Conservation (phyloP, 2,113 vertebrate genomes). For the Pelecanoides urinatrix region DNA sequence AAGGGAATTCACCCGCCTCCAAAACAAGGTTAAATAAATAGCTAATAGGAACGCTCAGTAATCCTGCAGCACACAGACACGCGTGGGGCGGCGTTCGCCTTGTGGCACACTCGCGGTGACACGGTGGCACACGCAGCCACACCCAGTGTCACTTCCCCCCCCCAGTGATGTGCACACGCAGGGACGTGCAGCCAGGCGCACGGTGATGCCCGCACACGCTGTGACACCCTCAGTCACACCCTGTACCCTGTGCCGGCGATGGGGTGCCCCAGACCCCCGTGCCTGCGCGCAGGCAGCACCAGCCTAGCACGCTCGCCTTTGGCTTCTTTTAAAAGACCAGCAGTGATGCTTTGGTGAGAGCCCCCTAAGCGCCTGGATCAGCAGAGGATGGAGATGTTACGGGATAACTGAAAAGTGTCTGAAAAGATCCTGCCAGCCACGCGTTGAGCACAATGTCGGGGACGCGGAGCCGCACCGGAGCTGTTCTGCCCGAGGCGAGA, state of each 20-base stretch:
- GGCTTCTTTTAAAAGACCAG: background rate
- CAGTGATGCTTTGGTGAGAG: background rate
- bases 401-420: background rate
- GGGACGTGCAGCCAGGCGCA: too few species aligned
- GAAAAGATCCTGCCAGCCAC: background rate
- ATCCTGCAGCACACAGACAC: background rate
- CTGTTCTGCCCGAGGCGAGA: background rate
- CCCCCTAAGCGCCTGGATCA: rapidly evolving
- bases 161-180: background rate
- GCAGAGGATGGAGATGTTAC: background rate
- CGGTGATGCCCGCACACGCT: rapidly evolving
- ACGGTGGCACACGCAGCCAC: rapidly evolving
- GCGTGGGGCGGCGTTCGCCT: background rate
- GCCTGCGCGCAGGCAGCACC: rapidly evolving
- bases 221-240: rapidly evolving
- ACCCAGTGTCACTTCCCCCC: background rate
- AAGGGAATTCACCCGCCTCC: constrained; percentile 37
- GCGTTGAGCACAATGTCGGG: rapidly evolving
- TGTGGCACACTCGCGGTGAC: rapidly evolving
- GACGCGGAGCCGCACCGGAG: rapidly evolving
- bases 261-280: rapidly evolving
- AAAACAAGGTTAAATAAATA: constrained; percentile 61
- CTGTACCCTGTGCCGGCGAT: background rate
- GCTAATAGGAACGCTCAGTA: background rate
- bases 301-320: background rate